Evolutionary conservation across 2,888 invertebrate species (phyloP).

Genomic region (Sinelater perroti): DNA sequence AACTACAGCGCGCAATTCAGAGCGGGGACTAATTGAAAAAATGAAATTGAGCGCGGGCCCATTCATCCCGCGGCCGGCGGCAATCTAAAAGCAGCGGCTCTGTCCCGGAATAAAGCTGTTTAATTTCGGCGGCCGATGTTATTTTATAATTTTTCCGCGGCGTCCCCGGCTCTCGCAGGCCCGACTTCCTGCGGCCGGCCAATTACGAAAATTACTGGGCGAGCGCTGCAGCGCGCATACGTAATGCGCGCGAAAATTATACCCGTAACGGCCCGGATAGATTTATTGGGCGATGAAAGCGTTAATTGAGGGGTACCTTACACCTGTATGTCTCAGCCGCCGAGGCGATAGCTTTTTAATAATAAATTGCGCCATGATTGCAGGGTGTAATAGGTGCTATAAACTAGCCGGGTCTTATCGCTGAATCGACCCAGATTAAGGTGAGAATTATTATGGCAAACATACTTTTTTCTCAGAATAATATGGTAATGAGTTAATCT

Average conservation of each 20-base stretch:
- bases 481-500: no score
- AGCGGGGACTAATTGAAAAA: constrained; percentile 14
- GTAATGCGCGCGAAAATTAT: constrained; percentile 16
- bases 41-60: constrained; percentile 12
- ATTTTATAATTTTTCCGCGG: not conserved
- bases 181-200: constrained; percentile 4
- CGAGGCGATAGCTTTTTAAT: no score
- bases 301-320: constrained; percentile 32
- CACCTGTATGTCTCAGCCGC: constrained; percentile 30
- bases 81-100: not conserved
- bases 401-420: no score
- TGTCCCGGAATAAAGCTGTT: constrained; percentile 1
- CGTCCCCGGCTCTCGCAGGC: constrained; percentile 1
- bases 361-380: no score
- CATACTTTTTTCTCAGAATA: no score
- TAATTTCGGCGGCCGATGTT: constrained; percentile 1
- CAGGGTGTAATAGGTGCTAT: no score
- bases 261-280: not conserved
- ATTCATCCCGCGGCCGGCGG: not conserved
- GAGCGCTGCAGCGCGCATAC: constrained; percentile 2
- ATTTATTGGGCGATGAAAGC: constrained; percentile 35
- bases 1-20: constrained; percentile 7
- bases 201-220: constrained; percentile 22
- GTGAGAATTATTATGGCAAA: no score
- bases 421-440: no score